Percentiles rank a stretch among this genome's conserved stretches.
Evolutionary conservation across 2,888 invertebrate species (phyloP).

Genomic region (Rugalucina vietnamica): DNA sequence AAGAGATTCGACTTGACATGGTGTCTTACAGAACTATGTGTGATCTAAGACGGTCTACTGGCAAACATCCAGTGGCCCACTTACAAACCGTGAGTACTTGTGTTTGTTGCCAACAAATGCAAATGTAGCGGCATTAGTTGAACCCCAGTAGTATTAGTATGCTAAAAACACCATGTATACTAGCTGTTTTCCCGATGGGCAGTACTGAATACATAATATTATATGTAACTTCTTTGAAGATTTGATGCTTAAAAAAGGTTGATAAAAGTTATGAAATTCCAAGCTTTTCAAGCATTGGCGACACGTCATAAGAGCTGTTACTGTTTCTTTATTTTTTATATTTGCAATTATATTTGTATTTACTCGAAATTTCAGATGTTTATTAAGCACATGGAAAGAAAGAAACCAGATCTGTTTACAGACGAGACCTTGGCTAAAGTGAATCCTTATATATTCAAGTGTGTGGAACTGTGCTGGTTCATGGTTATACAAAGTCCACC

Average conservation of each 20-base stretch:
- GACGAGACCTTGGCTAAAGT: background rate
- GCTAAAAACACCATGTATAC: too few relatives aligned
- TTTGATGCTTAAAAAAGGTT: too few relatives aligned
- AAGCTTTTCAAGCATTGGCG: too few relatives aligned
- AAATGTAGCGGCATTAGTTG: too few relatives aligned
- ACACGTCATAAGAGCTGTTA: too few relatives aligned
- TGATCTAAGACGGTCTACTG: background rate
- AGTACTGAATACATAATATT: background rate
- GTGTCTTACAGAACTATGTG: background rate
- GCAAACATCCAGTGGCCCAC: background rate
- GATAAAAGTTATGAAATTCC: too few relatives aligned
- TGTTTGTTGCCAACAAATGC: too few relatives aligned
- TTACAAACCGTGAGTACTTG: background rate
- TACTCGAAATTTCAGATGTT: background rate
- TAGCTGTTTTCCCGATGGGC: too few relatives aligned
- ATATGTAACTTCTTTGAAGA: background rate
- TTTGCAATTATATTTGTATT: background rate
- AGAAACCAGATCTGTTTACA: background rate
- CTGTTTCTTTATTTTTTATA: too few relatives aligned
- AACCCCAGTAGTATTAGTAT: too few relatives aligned
- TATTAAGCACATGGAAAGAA: background rate
- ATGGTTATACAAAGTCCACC: conserved; percentile 56
- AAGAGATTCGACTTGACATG: background rate
- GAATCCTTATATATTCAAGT: conserved; percentile 18
- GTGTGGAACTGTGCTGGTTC: conserved; percentile 57